Evolutionary conservation across 2,888 invertebrate genomes (phyloP), one percentile per base, ranked within the genome.

Genomic region (Muschampia plurimacula): DNA sequence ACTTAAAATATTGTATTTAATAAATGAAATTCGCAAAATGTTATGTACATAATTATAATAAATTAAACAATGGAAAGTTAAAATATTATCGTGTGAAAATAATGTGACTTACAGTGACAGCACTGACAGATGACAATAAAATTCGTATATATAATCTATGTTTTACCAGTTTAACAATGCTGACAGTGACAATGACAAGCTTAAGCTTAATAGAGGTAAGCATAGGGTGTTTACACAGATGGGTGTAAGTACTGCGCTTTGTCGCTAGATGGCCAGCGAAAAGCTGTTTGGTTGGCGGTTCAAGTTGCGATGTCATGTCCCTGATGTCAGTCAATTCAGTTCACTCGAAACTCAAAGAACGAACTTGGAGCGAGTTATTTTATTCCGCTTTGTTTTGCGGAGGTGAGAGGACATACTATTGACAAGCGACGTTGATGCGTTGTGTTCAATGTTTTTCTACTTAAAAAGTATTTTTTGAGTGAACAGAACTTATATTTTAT

Each of bases 351-450:
- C 55, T 69, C 49, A 22, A 44, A 9, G 10, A 57, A 36, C 60
- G 39, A 82, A 77, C 83, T 39, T 7, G n/a, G 49, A 49, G 49
- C 83, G 83, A 84, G 79, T 63, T 67, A 89, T 93, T 93, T 63
- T 67, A 89, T 93, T 93, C 94, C 94, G 93, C 94, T 94, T 94
- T 93, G 94, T 94, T 94, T 93, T 92, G 94, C 93, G 92, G 93
- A 92, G 92, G 89, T 87, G 90, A 90, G 86, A 89, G 90, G 91
- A 90, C 92, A 85, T 86, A 76, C 85, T 82, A 83, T 80, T 55
- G 75, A 79, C 76, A 76, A 78, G 77, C 82, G 79, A 81, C 77
- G 82, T 85, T 82, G 76, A 81, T 82, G 81, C 77, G 82, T 88
- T 87, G 87, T 89, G 88, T 90, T 89, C 84, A 89, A 91, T 92